phyloP scores from a whole-genome alignment of 2,113 vertebrate genomes.

The Strigops habroptila region DNA sequence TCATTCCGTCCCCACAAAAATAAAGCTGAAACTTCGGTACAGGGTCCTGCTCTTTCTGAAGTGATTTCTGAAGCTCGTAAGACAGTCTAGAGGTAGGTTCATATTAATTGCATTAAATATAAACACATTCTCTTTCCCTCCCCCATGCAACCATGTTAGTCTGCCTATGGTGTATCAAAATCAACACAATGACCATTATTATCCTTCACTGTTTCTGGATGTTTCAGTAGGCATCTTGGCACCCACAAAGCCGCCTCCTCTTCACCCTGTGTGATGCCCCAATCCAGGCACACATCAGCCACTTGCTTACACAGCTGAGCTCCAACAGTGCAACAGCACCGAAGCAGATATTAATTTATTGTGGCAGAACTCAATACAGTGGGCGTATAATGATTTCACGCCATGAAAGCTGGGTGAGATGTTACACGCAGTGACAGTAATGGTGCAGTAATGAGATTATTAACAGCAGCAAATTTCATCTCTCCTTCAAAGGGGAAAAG shows the following conservation, averaged over 20 bases:
- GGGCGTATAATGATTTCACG: not conserved
- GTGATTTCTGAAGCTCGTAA: not conserved
- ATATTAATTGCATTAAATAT: not conserved
- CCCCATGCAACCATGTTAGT: not conserved
- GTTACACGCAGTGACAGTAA: not conserved
- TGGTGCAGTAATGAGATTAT: conserved; percentile 8
- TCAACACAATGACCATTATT: not conserved
- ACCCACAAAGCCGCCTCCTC: not conserved
- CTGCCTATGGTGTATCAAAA: not conserved
- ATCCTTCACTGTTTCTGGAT: not conserved
- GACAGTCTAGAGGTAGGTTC: not conserved
- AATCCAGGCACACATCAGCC: not conserved
- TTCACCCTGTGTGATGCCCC: not conserved
- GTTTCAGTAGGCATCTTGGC: not conserved
- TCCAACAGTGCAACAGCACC: not conserved
- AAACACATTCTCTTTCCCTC: not conserved
- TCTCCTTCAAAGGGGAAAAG: not conserved
- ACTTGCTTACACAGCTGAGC: conserved; percentile 20
- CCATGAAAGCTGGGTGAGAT: conserved; percentile 1
- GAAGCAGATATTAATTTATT: conserved; percentile 9
- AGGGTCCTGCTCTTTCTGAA: not conserved
- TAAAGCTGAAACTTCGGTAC: not conserved
- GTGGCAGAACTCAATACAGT: conserved; percentile 17
- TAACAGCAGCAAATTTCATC: conserved; percentile 1
- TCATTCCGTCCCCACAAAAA: not conserved